Base-by-base conservation (phyloP, 2,113 vertebrate species). In the Coptodon bakossiorum region DNA sequence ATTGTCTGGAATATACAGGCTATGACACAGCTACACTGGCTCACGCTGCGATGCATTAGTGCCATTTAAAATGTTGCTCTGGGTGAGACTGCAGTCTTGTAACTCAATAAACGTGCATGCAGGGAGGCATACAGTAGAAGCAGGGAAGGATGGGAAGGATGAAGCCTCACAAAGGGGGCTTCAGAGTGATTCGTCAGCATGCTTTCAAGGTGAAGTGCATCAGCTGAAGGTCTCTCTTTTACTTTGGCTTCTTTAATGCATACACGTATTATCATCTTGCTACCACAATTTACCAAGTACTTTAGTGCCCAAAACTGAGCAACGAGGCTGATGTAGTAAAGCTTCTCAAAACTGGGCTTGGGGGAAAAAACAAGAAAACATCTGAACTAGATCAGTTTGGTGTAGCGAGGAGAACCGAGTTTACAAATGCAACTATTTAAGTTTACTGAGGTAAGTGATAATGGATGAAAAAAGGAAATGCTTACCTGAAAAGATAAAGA, bases 171-270 rank as follows among this genome's bases (percentile, higher is more conserved):
- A 6, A 43, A 68, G 83, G 45, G 43, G 40, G 61, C 76, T 76
- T 22, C 36, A 40, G 54, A 81, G 83, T 31, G 29, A 85, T 82
- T 91, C 24, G 31, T 91, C 90, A 80, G 86, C 88, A 85, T 89
- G 53, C 54, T 92, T 88, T 90, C 91, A 92, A 92, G 93, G 91
- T 92, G 86, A 88, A 92, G 87, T 71, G 84, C 71, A 73, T 93
- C 86, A 36, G 80, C 68, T 86, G 85, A 94, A 90, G 84, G 88
- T 91, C 63, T 89, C 36, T 82, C n/a, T 73, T 36, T 40, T 48
- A 59, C 52, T 82, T 85, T 48, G 4, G 29, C 81, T 71, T 84
- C 50, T 68, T 43, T 52, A 27, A 83, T 52, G 3, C 40, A 19
- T 82, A 27, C 40, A 16, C 11, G 1, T 56, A 56, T 52, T 36